Base-by-base conservation (phyloP, 2,888 invertebrate species). In the Apodemia hepburni region DNA sequence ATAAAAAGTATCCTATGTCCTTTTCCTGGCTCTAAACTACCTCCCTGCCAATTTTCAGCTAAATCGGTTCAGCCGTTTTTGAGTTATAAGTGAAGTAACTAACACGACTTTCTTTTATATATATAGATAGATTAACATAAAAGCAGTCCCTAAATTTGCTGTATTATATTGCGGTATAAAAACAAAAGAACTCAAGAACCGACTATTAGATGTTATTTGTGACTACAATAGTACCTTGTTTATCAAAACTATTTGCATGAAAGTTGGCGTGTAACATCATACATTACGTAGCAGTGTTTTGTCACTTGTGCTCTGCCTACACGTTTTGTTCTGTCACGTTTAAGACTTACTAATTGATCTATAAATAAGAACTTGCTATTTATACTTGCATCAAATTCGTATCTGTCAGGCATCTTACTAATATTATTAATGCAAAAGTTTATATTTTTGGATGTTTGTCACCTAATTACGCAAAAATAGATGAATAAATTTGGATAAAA, bases 231-330 rank as follows among this genome's bases (percentile, higher is more conserved):
- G 49, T 51, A 45, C 45, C 5, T 51, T 22, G 18, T 51, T 54
- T 61, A 64, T 60, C 61, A 59, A 57, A 29, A 47, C 29, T 45
- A 42, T 29, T 47, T 29, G 49, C 57, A 57, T n/a, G 57, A 38
- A 42, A 35, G 17, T 22, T 57, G 57, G 11, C 42, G 29, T 49
- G 58, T 15, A 35, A 15, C 60, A 58, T 22, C 62, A 60, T 18
- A 49, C 51, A 61, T 59, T 64, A 64, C 65, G 62, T 65, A 59
- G 61, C 71, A 66, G 62, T 72, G 75, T 78, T 76, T 75, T 77
- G 79, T 78, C 75, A 72, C 73, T 72, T 72, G 75, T 78, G 75
- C 70, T 67, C 76, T 70, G 73, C 75, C 74, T 83, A 79, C 76
- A 76, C 74, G 69, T 77, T 75, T 66, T 45, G 42, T 58, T 63